A percentile compares a stretch with the other conserved stretches of the same genome.
Conservation (phyloP, 1,140 invertebrate genomes). For the Microplitis mediator region DNA sequence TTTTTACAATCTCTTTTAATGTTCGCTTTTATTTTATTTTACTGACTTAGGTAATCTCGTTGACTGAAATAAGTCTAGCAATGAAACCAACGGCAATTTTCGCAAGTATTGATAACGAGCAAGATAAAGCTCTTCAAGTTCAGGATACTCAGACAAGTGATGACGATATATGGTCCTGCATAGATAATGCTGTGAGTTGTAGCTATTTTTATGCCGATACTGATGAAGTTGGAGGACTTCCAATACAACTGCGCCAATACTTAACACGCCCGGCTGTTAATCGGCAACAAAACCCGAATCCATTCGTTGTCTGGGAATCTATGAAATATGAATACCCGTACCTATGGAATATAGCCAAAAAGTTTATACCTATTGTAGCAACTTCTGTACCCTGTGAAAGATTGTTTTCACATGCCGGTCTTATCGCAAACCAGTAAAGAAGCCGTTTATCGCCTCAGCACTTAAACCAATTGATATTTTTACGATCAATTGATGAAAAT, state of each 20-base stretch:
- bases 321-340: neutral
- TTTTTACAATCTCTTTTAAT: too few species aligned
- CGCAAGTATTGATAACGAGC: neutral
- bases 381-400: too few species aligned
- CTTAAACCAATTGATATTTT: too few species aligned
- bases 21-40: too few species aligned
- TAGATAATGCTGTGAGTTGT: neutral
- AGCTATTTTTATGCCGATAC: neutral
- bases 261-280: neutral
- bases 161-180: neutral
- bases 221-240: slow-evolving; percentile 19
- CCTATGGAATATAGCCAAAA: neutral
- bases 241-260: slow-evolving; percentile 11
- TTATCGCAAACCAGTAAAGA: too few species aligned
- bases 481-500: too few species aligned
- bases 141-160: neutral
- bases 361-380: neutral
- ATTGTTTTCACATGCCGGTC: neutral
- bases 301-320: neutral
- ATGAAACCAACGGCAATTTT: neutral
- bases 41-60: too few species aligned
- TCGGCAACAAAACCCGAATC: slow-evolving; percentile 11
- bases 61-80: neutral
- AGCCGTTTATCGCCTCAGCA: neutral
- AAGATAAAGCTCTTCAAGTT: neutral